Evolutionary conservation across 2,888 invertebrate species (phyloP).

Genomic region (Drosophila neotestacea): DNA sequence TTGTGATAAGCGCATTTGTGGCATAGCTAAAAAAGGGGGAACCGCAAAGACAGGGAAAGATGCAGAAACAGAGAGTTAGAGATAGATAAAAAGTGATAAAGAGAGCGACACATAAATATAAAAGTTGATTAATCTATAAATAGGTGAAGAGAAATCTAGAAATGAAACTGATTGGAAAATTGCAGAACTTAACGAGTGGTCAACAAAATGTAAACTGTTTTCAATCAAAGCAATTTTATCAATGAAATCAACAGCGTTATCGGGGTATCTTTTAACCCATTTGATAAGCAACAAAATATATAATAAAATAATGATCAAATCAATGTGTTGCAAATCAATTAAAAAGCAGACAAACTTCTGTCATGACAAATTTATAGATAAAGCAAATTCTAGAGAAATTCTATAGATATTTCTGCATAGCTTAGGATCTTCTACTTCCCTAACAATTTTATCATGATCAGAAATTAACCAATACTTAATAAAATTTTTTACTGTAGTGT

Average conservation of each 20-base stretch:
- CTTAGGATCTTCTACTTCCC: too few relatives aligned
- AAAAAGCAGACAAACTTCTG: too few relatives aligned
- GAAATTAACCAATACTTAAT: too few relatives aligned
- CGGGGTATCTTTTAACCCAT: too few relatives aligned
- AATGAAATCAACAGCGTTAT: not conserved
- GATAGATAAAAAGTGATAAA: not conserved
- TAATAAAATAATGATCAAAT: too few relatives aligned
- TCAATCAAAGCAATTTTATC: not conserved
- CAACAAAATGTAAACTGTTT: not conserved
- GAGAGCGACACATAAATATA: not conserved
- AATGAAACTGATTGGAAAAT: not conserved
- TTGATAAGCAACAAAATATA: too few relatives aligned
- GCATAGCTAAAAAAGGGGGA: constrained; percentile 23
- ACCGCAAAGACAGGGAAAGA: constrained; percentile 3
- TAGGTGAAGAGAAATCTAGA: not conserved
- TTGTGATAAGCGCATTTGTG: constrained; percentile 56
- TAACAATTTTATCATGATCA: not conserved
- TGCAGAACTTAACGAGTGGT: not conserved
- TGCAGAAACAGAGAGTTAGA: not conserved
- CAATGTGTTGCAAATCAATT: too few relatives aligned
- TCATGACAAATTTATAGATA: too few relatives aligned
- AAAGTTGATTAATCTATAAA: not conserved
- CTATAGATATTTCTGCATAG: too few relatives aligned
- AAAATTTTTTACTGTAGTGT: too few relatives aligned
- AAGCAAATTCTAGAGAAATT: too few relatives aligned